Base-by-base conservation (phyloP, 2,797 vertebrate species). In the Sciaenops ocellatus region DNA sequence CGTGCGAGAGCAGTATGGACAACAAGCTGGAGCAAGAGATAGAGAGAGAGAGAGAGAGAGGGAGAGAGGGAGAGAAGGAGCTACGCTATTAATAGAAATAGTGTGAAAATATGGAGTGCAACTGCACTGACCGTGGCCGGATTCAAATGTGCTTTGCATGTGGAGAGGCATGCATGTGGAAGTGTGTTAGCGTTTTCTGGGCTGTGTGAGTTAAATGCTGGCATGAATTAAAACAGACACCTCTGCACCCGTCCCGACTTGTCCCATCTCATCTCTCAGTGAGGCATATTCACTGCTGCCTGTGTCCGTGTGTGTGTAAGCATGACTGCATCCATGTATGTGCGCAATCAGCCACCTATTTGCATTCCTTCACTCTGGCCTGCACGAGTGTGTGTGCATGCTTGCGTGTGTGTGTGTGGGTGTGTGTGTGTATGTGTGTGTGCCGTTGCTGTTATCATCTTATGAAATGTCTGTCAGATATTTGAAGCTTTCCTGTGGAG, bases 151-250 rank as follows among this genome's bases (percentile, higher is more conserved):
- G 38, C 22, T 62, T 38, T 69, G 78, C 61, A 34, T 76, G 78
- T 69, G 54, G 26, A 30, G 69, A 26, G 64, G 57, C 34, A 41
- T 76, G 77, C 41, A 54, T 42, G 70, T 38, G 62, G 24, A 55
- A 47, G 60, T 18, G 63, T 60, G 76, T 73, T 63, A 62, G 73
- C 65, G 46, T 78, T 80, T 76, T 84, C 55, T 70, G 80, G 64
- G 75, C 74, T 80, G 84, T 69, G 86, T 76, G 83, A 81, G 62
- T 85, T 76, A 73, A 86, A 67, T 41, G n/a, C 57, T 84, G 60
- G 80, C 77, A 79, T 82, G 87, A 87, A 84, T 86, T 80, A 78
- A 87, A 74, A 85, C 84, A 72, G 82, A 80, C 83, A 86, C 87
- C 84, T 83, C 74, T 85, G 73, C 69, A 76, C 77, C 66, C 66